phyloP scores from a whole-genome alignment of 2,113 vertebrate species.

The Microcebus jonahi region DNA sequence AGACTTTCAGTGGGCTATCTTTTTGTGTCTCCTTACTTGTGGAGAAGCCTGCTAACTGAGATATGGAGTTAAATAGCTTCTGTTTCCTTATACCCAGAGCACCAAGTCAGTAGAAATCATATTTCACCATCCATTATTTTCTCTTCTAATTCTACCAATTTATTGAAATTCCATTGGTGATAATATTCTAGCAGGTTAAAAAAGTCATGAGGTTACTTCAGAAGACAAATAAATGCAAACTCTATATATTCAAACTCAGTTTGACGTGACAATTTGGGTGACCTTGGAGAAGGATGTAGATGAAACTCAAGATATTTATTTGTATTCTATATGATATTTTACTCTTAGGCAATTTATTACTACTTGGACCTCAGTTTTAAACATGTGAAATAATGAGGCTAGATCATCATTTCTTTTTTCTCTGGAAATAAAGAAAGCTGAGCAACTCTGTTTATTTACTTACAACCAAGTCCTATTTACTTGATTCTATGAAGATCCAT shows the following conservation, averaged over 20 bases:
- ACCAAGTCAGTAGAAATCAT: constrained; percentile 24
- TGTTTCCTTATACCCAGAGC: constrained; percentile 37
- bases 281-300: background rate
- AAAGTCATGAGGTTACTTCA: constrained; percentile 38
- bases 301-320: constrained; percentile 58
- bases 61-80: background rate
- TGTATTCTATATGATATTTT: constrained; percentile 42
- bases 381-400: background rate
- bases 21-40: background rate
- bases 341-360: constrained; percentile 41
- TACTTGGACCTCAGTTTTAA: constrained; percentile 59
- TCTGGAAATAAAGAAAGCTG: constrained; percentile 34
- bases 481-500: constrained; percentile 41
- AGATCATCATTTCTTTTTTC: background rate
- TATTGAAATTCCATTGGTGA: constrained; percentile 60
- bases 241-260: constrained; percentile 39
- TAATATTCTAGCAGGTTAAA: constrained; percentile 52
- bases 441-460: constrained; percentile 31
- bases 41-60: background rate
- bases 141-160: constrained; percentile 69
- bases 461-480: constrained; percentile 44
- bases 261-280: constrained; percentile 41
- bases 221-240: constrained; percentile 28
- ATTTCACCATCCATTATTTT: constrained; percentile 26
- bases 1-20: constrained; percentile 35